These are phyloP conservation scores for Azemiops feae DNA, from an alignment of 2,113 vertebrate genomes.

Conservation along the genomic window DNA sequence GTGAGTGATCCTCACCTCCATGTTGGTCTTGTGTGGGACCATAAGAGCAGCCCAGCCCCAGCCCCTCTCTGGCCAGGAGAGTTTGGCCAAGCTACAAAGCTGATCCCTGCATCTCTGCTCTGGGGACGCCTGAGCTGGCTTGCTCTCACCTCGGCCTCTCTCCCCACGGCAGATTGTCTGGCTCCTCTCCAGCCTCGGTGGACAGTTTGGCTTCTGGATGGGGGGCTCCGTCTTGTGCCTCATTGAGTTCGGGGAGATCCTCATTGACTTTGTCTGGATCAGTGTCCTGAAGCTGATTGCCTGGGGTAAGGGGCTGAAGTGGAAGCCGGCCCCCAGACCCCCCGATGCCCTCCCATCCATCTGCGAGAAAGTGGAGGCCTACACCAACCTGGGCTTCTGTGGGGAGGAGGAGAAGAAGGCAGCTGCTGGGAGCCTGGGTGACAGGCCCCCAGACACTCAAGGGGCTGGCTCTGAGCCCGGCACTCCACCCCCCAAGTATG, in stretches of 20 bases:
- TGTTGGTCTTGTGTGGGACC: no score
- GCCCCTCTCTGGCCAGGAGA: neutral
- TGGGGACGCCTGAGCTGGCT: neutral
- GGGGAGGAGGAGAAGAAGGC: neutral
- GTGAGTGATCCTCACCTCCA: neutral
- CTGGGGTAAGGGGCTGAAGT: conserved; percentile 59
- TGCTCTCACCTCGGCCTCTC: neutral
- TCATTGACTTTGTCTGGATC: conserved; percentile 82
- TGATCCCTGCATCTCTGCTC: neutral
- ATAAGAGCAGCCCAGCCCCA: no score
- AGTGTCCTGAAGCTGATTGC: conserved; percentile 65
- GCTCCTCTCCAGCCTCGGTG: conserved; percentile 77
- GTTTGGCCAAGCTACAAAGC: neutral
- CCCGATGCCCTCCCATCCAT: conserved; percentile 59
- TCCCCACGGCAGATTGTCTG: conserved; percentile 70
- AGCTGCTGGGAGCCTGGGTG: fast-evolving
- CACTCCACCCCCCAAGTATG: conserved; percentile 77
- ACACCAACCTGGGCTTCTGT: conserved; percentile 74
- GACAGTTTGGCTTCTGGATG: conserved; percentile 85
- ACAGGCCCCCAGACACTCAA: neutral
- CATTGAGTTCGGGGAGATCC: conserved; percentile 78
- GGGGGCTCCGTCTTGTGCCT: conserved; percentile 81
- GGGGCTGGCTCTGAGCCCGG: conserved; percentile 62
- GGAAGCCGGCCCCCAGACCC: conserved; percentile 4
- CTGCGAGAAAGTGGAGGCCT: conserved; percentile 71